These are phyloP conservation scores for Antitype chi DNA, from an alignment of 2,888 invertebrate species.

Conservation along the genomic window DNA sequence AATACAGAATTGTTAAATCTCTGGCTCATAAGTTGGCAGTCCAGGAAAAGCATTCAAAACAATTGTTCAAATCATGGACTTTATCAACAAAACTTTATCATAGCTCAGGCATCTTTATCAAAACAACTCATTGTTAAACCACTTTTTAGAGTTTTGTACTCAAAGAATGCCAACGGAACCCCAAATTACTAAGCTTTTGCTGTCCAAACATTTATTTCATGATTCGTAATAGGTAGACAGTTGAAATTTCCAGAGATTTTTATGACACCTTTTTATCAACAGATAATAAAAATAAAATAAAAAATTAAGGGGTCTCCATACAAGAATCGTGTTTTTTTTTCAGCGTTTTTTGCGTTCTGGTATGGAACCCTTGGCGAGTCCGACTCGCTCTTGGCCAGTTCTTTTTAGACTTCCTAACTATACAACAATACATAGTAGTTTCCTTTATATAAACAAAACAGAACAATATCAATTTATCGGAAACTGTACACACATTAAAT, in stretches of 20 bases:
- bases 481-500: conserved; percentile 27
- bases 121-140: not conserved
- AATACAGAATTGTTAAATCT: not conserved
- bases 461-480: not conserved
- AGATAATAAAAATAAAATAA: no score
- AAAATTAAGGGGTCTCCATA: no score
- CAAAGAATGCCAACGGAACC: no score
- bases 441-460: not conserved
- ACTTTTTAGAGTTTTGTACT: not conserved
- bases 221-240: no score
- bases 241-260: no score
- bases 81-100: not conserved
- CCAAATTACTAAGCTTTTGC: no score
- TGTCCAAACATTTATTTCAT: no score
- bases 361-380: no score
- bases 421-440: not conserved
- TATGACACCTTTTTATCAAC: no score
- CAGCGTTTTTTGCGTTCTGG: no score
- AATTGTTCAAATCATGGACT: not conserved
- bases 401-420: not conserved
- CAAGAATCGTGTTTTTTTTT: no score
- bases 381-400: no score
- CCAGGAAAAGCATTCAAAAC: not conserved
- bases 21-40: not conserved
- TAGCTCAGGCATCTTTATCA: not conserved